Conservation (phyloP, 2,888 invertebrate species). For the Drosophila macrothrix region DNA sequence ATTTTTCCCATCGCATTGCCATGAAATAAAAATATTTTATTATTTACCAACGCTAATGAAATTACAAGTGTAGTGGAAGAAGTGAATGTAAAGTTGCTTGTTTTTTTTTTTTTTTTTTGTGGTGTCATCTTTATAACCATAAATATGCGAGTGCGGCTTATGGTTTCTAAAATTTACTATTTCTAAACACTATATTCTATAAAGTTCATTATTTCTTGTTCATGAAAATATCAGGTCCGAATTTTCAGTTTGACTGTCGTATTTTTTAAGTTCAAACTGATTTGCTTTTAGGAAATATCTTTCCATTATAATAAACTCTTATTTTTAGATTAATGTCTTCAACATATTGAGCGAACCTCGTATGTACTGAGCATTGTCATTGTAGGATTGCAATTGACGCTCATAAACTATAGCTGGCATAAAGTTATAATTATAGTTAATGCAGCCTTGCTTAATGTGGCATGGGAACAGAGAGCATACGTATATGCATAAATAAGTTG, state of each 20-base stretch:
- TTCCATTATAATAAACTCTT: background rate
- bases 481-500: background rate
- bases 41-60: constrained; percentile 46
- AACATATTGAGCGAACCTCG: constrained; percentile 20
- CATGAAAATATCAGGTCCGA: background rate
- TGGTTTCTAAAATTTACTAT: background rate
- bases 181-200: background rate
- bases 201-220: background rate
- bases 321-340: background rate
- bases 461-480: constrained; percentile 6
- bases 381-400: constrained; percentile 60
- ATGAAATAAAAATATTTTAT: constrained; percentile 70
- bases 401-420: constrained; percentile 60
- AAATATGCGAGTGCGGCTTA: background rate
- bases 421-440: constrained; percentile 45
- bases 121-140: constrained; percentile 8
- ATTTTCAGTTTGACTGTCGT: background rate
- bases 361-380: constrained; percentile 22
- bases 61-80: constrained; percentile 43
- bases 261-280: background rate
- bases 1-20: constrained; percentile 61
- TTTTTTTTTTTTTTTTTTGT: constrained; percentile 9
- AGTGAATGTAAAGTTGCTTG: constrained; percentile 36
- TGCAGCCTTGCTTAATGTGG: constrained; percentile 28
- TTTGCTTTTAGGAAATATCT: background rate